Evolutionary conservation across 2,888 invertebrate species (phyloP), one percentile per base, ranked within the genome.

Genomic region (Macaria liturata): DNA sequence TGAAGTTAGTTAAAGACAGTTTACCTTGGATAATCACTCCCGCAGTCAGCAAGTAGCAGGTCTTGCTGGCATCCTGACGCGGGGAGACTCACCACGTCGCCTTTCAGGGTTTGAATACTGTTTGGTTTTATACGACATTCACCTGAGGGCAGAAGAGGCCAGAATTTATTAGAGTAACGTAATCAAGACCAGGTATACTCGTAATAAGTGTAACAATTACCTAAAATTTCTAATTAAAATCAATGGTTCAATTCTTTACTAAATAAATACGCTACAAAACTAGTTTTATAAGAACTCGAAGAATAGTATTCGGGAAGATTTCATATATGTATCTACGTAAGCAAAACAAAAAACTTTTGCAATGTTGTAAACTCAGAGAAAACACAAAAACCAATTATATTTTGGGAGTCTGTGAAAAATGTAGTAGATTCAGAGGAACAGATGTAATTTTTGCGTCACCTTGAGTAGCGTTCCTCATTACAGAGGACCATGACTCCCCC

Each of bases 1-100:
- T 20, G 2, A 20, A 20, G 1, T 20, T 20, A 1, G 20, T 20
- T 20, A 1, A n/a, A 20, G 20, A 20, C 20, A 20, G 20, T 20
- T 20, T 51, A 75, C 77, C 78, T 77, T 0, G 81, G 76, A 9
- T 57, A 56, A 1, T 68, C 56, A 3, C 70, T 71, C 3, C 75
- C 74, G 45, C 81, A 82, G 55, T 81, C 81, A 0, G 78, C 82
- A 1, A 81, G 57, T 0, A 75, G 59, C 0, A 81, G 63, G 4
- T 66, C 72, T 30, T 70, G 70, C 0, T 68, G 55, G 32, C 73
- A 72, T 9, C 65, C 68, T 1, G 61, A 49, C 0, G 69, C 61
- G 0, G 66, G 61, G 20, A 78, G 59, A 1, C 67, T 68, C 0
- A 65, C 69, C 0, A 69, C 68, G 4, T 60, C 67, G 0, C 80